A percentile compares a stretch with the other conserved stretches of the same genome.
phyloP scores from a whole-genome alignment of 1,140 invertebrate genomes.

The Camponotus floridanus region DNA sequence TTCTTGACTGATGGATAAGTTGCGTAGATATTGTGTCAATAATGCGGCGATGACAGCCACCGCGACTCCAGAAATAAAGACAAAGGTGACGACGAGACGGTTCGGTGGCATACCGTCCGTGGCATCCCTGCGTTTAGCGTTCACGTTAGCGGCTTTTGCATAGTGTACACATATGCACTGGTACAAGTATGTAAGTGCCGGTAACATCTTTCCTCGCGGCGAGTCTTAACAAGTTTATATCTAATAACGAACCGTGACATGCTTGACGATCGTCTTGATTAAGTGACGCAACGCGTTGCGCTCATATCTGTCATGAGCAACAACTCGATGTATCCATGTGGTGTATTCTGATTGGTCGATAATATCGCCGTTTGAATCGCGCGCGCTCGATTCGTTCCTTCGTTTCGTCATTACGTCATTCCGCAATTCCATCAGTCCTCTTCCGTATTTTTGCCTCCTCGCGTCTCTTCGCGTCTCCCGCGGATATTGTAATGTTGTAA shows the following conservation, averaged over 20 bases:
- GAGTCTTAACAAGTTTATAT: background rate
- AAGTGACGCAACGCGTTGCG: slow-evolving; percentile 14
- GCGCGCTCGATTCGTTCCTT: background rate
- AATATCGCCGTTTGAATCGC: background rate
- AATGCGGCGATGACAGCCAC: slow-evolving; percentile 76
- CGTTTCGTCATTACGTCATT: background rate
- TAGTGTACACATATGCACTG: slow-evolving; percentile 43
- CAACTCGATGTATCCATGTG: slow-evolving; percentile 49
- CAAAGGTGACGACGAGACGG: slow-evolving; percentile 70
- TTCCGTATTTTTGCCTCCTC: background rate
- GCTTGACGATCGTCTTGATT: slow-evolving; percentile 15
- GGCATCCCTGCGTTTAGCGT: slow-evolving; percentile 50
- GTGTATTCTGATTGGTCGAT: slow-evolving; percentile 57
- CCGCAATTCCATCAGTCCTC: no score
- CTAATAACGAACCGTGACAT: slow-evolving; percentile 18
- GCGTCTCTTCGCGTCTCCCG: background rate
- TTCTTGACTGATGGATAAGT: slow-evolving; percentile 49
- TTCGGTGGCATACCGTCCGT: slow-evolving; percentile 66
- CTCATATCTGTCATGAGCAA: background rate
- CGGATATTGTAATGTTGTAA: no score
- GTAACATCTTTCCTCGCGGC: slow-evolving; percentile 69
- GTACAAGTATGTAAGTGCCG: slow-evolving; percentile 45
- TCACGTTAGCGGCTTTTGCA: slow-evolving; percentile 64
- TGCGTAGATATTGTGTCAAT: slow-evolving; percentile 75
- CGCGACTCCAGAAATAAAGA: slow-evolving; percentile 75